These are phyloP conservation scores for Cantharis nigra DNA, from an alignment of 2,888 invertebrate genomes.

Conservation along the genomic window DNA sequence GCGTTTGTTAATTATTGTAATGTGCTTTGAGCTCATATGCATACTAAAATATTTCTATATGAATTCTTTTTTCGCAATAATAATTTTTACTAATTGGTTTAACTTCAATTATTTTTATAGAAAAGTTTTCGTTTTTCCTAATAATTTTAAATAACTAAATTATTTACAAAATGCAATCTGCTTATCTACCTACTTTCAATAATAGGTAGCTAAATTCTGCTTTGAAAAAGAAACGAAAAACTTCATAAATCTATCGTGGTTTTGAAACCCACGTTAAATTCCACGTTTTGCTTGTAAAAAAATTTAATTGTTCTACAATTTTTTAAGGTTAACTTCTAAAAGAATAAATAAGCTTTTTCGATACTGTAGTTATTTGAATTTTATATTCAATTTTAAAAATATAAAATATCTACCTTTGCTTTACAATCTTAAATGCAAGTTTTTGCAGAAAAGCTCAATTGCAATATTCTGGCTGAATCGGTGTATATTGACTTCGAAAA, in stretches of 20 bases:
- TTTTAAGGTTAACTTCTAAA: no score
- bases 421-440: not conserved
- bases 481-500: no score
- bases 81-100: not conserved
- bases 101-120: not conserved
- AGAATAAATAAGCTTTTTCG: no score
- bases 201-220: no score
- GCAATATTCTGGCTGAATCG: not conserved
- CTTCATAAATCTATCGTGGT: no score
- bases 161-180: no score
- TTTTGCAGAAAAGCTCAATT: not conserved
- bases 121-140: not conserved
- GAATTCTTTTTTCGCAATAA: not conserved
- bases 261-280: no score
- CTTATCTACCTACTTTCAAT: no score
- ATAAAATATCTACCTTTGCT: not conserved
- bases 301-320: no score
- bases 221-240: no score
- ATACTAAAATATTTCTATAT: not conserved
- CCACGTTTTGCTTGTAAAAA: no score
- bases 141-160: not conserved
- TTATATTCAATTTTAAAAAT: not conserved
- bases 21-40: not conserved
- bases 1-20: not conserved
- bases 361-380: not conserved